These are phyloP conservation scores for Drosophila trichaetosa DNA, from an alignment of 2,888 invertebrate species.

Conservation along the genomic window DNA sequence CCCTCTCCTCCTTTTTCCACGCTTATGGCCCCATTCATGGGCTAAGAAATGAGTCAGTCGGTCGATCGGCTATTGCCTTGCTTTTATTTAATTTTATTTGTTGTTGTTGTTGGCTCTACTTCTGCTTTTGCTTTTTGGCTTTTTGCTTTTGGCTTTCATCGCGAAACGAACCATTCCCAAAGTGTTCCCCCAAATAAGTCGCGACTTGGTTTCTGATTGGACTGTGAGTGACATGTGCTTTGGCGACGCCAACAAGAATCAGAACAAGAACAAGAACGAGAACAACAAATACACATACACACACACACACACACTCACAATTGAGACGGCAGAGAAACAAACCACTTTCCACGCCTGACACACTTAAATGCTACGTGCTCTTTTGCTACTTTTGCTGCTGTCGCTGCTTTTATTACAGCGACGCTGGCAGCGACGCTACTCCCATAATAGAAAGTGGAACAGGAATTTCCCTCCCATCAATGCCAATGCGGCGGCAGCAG, in stretches of 20 bases:
- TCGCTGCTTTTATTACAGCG: slow-evolving; percentile 51
- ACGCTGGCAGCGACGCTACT: slow-evolving; percentile 65
- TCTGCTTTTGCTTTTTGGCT: slow-evolving; percentile 12
- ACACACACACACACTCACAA: slow-evolving; percentile 62
- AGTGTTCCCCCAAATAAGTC: slow-evolving; percentile 54
- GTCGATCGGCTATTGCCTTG: slow-evolving; percentile 56
- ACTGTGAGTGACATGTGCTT: slow-evolving; percentile 65
- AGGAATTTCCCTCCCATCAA: slow-evolving; percentile 82
- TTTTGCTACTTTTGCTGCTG: slow-evolving; percentile 78
- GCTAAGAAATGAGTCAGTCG: slow-evolving; percentile 74
- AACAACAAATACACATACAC: slow-evolving; percentile 51
- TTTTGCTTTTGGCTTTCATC: slow-evolving; percentile 33
- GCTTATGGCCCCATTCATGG: slow-evolving; percentile 49
- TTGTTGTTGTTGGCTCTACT: slow-evolving; percentile 29
- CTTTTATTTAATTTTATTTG: slow-evolving; percentile 24
- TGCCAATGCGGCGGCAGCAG: slow-evolving; percentile 54
- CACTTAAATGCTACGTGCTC: slow-evolving; percentile 78
- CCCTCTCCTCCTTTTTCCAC: background rate
- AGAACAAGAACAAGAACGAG: slow-evolving; percentile 40
- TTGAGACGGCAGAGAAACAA: slow-evolving; percentile 57
- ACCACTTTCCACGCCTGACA: slow-evolving; percentile 83
- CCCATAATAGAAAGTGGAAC: slow-evolving; percentile 84
- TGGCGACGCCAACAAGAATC: slow-evolving; percentile 57
- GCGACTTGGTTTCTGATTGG: slow-evolving; percentile 40
- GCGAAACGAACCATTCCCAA: slow-evolving; percentile 64